phyloP scores from a whole-genome alignment of 2,888 invertebrate species.

The Ectemnius cavifrons region DNA sequence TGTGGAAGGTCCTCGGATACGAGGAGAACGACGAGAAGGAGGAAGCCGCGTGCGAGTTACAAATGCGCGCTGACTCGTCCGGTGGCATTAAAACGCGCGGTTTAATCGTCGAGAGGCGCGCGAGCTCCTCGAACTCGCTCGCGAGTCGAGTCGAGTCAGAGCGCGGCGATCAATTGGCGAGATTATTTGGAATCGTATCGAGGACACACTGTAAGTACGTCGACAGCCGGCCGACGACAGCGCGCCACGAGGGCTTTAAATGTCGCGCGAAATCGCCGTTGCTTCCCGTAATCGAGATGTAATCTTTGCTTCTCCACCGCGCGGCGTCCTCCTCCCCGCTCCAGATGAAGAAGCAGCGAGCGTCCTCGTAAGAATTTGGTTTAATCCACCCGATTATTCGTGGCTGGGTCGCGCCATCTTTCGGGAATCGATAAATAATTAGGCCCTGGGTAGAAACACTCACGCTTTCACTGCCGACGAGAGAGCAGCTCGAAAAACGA shows the following conservation, averaged over 20 bases:
- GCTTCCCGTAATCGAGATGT: slow-evolving; percentile 24
- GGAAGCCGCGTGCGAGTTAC: slow-evolving; percentile 48
- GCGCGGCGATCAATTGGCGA: slow-evolving; percentile 59
- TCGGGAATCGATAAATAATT: slow-evolving; percentile 37
- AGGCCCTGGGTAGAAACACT: slow-evolving; percentile 32
- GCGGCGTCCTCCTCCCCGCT: neutral
- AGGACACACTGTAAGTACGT: slow-evolving; percentile 31
- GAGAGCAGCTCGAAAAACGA: slow-evolving; percentile 25
- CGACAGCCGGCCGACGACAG: slow-evolving; percentile 13
- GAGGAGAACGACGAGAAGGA: too few relatives aligned
- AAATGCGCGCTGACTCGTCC: slow-evolving; percentile 51
- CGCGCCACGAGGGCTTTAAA: slow-evolving; percentile 18
- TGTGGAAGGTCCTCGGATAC: slow-evolving; percentile 45
- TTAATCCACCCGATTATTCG: slow-evolving; percentile 22
- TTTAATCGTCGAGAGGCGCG: slow-evolving; percentile 50
- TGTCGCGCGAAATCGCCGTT: slow-evolving; percentile 29
- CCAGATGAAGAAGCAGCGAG: neutral
- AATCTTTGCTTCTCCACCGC: slow-evolving; percentile 16
- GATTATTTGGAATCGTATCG: slow-evolving; percentile 64
- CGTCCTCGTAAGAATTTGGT: slow-evolving; percentile 11
- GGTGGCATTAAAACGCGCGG: slow-evolving; percentile 56
- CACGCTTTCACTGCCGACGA: slow-evolving; percentile 32
- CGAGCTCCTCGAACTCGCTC: too few relatives aligned
- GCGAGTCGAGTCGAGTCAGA: neutral
- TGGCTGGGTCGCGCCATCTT: neutral